Evolutionary conservation across 2,888 invertebrate species (phyloP).

Genomic region (Chrysolina haemoptera): DNA sequence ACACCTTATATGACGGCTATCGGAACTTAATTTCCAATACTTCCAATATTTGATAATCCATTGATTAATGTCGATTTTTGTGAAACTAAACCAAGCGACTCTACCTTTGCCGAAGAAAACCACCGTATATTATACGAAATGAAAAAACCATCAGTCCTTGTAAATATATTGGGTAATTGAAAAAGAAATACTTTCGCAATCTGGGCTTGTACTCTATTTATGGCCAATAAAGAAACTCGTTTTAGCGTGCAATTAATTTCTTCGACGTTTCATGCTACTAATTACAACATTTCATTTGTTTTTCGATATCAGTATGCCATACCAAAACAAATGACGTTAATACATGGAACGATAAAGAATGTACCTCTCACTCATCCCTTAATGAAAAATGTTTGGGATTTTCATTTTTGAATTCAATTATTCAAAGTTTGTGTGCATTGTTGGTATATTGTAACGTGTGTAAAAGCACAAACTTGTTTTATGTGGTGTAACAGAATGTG

Average conservation of each 20-base stretch:
- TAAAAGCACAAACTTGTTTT: too few species aligned
- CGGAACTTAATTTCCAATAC: too few species aligned
- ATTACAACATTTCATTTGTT: not conserved
- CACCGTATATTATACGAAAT: too few species aligned
- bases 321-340: not conserved
- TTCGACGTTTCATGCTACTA: slow-evolving; percentile 7
- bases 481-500: too few species aligned
- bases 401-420: not conserved
- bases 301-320: not conserved
- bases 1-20: too few species aligned
- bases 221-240: slow-evolving; percentile 16
- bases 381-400: too few species aligned
- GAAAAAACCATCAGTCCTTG: not conserved
- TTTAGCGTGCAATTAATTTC: not conserved
- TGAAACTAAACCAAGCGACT: too few species aligned
- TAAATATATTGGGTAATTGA: slow-evolving; percentile 37
- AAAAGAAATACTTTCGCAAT: slow-evolving; percentile 37
- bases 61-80: too few species aligned
- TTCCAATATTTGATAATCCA: too few species aligned
- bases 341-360: not conserved
- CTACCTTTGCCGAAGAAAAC: too few species aligned
- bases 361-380: not conserved
- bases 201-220: slow-evolving; percentile 18
- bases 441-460: too few species aligned
- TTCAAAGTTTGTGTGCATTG: too few species aligned